Percentiles rank a stretch among this genome's conserved stretches.
phyloP scores from a whole-genome alignment of 2,888 invertebrate genomes.

The Cheiracanthium punctorium region DNA sequence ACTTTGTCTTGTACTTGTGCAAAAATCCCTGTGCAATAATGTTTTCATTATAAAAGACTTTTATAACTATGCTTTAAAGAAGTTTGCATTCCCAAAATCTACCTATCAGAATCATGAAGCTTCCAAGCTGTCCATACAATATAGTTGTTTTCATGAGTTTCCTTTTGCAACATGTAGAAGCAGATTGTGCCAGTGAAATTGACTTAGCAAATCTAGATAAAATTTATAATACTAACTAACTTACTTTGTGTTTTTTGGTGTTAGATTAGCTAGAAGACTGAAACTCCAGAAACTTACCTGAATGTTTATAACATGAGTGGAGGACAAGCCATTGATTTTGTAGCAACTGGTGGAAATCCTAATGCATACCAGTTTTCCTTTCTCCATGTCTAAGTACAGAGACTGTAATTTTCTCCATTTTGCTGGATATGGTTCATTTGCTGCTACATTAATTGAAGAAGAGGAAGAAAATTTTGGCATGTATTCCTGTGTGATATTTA shows the following conservation, averaged over 20 bases:
- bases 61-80: too few relatives aligned
- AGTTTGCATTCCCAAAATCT: too few relatives aligned
- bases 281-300: conserved; percentile 86
- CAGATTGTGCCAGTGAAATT: too few relatives aligned
- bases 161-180: too few relatives aligned
- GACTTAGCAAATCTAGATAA: too few relatives aligned
- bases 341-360: conserved; percentile 83
- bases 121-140: too few relatives aligned
- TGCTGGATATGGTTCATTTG: conserved; percentile 85
- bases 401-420: conserved; percentile 96
- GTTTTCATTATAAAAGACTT: too few relatives aligned
- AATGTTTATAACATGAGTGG: conserved; percentile 86
- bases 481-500: too few relatives aligned
- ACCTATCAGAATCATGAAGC: too few relatives aligned
- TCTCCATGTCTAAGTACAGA: conserved; percentile 81
- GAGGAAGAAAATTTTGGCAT: conserved; percentile 81
- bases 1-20: too few relatives aligned
- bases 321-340: conserved; percentile 89
- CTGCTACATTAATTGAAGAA: conserved; percentile 78
- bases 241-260: conserved; percentile 34
- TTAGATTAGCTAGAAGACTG: conserved; percentile 86
- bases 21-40: too few relatives aligned
- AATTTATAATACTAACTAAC: neutral
- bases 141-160: too few relatives aligned
- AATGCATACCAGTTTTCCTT: conserved; percentile 82